Base-by-base conservation (phyloP, 1,140 invertebrate genomes). In the Drosophila persimilis region DNA sequence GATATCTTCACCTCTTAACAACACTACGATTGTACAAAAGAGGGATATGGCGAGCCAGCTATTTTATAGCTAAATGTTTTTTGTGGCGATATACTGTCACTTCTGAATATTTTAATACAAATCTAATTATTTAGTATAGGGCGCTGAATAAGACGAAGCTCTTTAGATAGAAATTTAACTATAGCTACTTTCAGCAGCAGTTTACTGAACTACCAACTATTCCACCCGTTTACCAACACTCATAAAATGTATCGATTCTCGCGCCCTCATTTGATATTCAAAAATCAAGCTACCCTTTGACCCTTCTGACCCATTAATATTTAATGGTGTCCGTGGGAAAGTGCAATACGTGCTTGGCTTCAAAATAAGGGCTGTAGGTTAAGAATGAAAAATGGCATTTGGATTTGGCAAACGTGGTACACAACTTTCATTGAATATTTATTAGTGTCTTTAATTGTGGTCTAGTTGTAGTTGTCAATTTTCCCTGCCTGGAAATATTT, bases 231-330 rank as follows among this genome's bases (percentile, higher is more conserved):
- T 29, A 29, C 2, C 6, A 45, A n/a, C 3, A 6, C 31, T 20
- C 8, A 31, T 20, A 13, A 57, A 0, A 8, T 29, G 6, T 57
- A 31, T 47, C 15, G 57, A 26, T 20, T n/a, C 22, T 29, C 3
- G 24, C 57, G 44, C 6, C 17, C 31, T 29, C 17, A 64, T 62
- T 62, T 48, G 39, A 62, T 41, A 64, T 64, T 22, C 24, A 20
- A 13, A 15, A 29, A 6, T 20, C 15, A 48, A 29, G 9, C 6
- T 26, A 31, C 6, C 29, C 35, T 39, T 13, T n/a, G 6, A 47
- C 17, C 22, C 22, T 46, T 39, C 8, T n/a, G 6, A 47, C 17
- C 22, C 22, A 44, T 55, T 20, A 22, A 29, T 45, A 17, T 44
- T 56, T 29, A 17, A 56, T 45, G 46, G 0, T 3, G 15, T 15